Base-by-base conservation (phyloP, 2,113 vertebrate genomes). In the Macrotis lagotis region DNA sequence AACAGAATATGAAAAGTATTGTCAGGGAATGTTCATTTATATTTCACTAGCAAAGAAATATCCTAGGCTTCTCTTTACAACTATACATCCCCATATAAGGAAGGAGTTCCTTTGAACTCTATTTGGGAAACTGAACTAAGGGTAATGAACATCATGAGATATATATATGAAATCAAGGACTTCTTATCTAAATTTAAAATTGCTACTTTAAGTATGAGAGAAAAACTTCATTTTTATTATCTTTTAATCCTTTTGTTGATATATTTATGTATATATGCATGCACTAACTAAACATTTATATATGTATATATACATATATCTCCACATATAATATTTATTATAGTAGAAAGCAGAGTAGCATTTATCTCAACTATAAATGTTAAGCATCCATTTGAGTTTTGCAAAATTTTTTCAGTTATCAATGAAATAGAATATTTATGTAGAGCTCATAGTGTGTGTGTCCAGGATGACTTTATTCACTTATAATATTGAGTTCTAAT, bases 401-500 rank as follows among this genome's bases (percentile, higher is more conserved):
- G 22, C 44, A 37, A 74, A 74, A 22, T 7, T 6, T 74, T n/a
- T 8, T 74, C 5, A 74, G 37, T n/a, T 74, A 44, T 59, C 14
- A 37, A 8, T 19, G 37, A 74, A 37, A 4, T 19, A 16, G 4
- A 74, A n/a, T 83, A 83, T 83, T 22, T 44, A 44, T 83, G 44
- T 83, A 44, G 66, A 74, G 66, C 0, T 83, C 5, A 83, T 22
- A 74, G n/a, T n/a, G n/a, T n/a, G 4, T 22, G 37, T 83, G 16
- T 16, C n/a, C 37, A 83, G 44, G 83, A n/a, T 92, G 92, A 95
- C 97, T 97, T 98, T 48, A 48, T 51, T 51, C 90, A 92, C 88
- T 74, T 94, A 0, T 96, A 97, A 96, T 97, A 93, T 89, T 50
- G 26, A 66, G 19, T 55, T 90, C 19, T 97, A 90, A 96, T 95